A percentile compares a stretch with the other conserved stretches of the same genome.
Evolutionary conservation across 2,888 invertebrate genomes (phyloP).

Genomic region (Synergus itoensis): DNA sequence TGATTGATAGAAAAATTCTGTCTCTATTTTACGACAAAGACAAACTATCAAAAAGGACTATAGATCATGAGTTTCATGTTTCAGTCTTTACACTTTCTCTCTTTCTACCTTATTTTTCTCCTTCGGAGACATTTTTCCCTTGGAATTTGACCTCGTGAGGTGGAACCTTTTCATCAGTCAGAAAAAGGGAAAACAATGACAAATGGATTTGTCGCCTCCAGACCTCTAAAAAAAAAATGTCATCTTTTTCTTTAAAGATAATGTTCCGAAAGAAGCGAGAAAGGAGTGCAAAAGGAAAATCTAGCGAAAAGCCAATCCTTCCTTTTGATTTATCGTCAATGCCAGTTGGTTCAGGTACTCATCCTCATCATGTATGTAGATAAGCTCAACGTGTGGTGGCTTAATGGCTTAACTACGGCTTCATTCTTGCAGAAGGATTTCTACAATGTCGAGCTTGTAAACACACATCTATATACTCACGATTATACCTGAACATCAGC

Average conservation of each 20-base stretch:
- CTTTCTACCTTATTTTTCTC: not conserved
- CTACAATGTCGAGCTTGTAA: not conserved
- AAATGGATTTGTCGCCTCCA: conserved; percentile 12
- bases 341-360: not conserved
- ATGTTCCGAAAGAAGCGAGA: not conserved
- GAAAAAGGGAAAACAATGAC: conserved; percentile 35
- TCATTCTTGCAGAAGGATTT: not conserved
- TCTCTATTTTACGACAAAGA: conserved; percentile 1
- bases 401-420: not conserved
- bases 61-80: conserved; percentile 28
- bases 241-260: not conserved
- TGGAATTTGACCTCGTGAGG: conserved; percentile 22
- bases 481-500: not conserved
- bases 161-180: conserved; percentile 24
- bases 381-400: not conserved
- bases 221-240: not conserved
- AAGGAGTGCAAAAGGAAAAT: not conserved
- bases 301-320: not conserved
- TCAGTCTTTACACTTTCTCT: conserved; percentile 28
- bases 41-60: conserved; percentile 20
- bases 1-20: conserved; percentile 22
- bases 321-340: not conserved
- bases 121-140: conserved; percentile 9
- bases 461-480: not conserved
- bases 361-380: not conserved